Evolutionary conservation across 2,888 invertebrate species (phyloP), one percentile per base, ranked within the genome.

Genomic region (Xestobium rufovillosum): DNA sequence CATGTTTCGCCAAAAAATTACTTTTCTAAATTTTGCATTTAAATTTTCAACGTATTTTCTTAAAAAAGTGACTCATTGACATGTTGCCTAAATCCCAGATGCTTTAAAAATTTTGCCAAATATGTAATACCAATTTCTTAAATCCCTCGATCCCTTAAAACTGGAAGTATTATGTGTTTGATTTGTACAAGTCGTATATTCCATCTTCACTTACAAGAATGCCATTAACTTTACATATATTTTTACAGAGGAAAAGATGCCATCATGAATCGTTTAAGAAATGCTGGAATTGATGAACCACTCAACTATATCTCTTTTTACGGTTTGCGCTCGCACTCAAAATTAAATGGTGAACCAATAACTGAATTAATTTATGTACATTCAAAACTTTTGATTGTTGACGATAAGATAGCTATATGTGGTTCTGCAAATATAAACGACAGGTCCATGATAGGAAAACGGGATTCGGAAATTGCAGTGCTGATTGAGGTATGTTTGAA

Each of bases 381-480:
- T 68, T 94, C 95, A 39, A 98, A 98, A 67, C 67, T 98, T 39
- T 74, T 97, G 66, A 91, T 98, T 42, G 86, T 86, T 1, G 97
- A 98, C 60, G 97, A 98, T 63, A 78, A 79, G 48, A 73, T 78
- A 2, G 80, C 90, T 0, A 92, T 98, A 44, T 95, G 96, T 54
- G 97, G 97, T 11, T 96, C 95, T 3, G 96, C 97, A 0, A 98
- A 98, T 59, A 94, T 98, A 51, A 98, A 98, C 59, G 97, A 98
- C 61, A 71, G 97, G 34, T 95, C 94, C 37, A 77, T 97, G 77
- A 72, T 92, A 35, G 97, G 97, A 1, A 87, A 82, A 42, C 73
- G 97, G 46, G 97, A 97, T 59, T 95, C 95, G 0, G 97, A 97
- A 68, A 82, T 91, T 3, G 92, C 91, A 2, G 83, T 92, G 10